Base-by-base conservation (phyloP, 2,797 vertebrate species). In the Pagetopsis macropterus region DNA sequence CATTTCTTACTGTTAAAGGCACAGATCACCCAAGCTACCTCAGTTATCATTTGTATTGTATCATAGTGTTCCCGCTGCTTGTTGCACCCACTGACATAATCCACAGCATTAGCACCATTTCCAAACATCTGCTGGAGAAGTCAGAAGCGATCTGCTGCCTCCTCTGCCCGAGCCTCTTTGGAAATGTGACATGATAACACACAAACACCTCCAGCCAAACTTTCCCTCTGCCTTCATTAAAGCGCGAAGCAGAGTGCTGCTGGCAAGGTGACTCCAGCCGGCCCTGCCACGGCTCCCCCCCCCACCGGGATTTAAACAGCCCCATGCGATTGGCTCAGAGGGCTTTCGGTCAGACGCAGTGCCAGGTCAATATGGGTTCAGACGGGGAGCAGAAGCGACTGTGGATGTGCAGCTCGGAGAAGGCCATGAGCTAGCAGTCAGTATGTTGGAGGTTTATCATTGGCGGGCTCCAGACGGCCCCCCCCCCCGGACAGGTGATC, bases 91-190 rank as follows among this genome's bases (percentile, higher is more conserved):
- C 75, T 83, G 71, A 79, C 69, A 70, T 82, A 56, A 85, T 91
- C 81, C 72, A 62, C 76, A 56, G 81, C 89, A 86, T 91, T 86
- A 90, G 82, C 89, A 86, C 87, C 82, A 83, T 93, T 91, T 90
- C 85, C 81, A 87, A 93, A 93, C 91, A 93, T 94, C 92, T 94
- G 94, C 88, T 93, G 85, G 54, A 79, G 81, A 70, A 93, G 87
- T 91, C 89, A 75, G 81, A 83, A 87, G 79, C 77, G 82, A 89
- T 92, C 88, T 59, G 79, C 73, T 75, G 84, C 82, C 89, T 81
- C 70, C 65, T 64, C 79, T 73, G 74, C 86, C 67, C n/a, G 51
- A n/a, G 33, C 77, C 80, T 68, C 72, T 74, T 37, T 83, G 79
- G 79, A 88, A 77, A 90, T 84, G 75, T 90, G 84, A 90, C 86